phyloP scores from a whole-genome alignment of 2,797 vertebrate genomes.

The Sardinella longiceps region DNA sequence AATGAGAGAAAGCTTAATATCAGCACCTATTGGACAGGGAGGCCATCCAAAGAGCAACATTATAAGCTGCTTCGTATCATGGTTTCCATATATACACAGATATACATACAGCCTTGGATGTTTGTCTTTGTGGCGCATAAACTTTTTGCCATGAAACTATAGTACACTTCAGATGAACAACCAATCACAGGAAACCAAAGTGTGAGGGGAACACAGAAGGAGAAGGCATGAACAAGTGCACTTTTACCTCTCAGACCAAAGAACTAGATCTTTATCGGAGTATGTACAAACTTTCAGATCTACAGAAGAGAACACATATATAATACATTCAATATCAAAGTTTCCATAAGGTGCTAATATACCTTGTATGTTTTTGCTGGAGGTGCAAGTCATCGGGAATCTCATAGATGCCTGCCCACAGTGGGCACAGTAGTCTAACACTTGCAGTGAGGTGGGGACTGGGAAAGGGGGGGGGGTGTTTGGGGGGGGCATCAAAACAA shows the following conservation, averaged over 20 bases:
- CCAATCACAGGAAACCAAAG: slow-evolving; percentile 40
- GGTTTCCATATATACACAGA: slow-evolving; percentile 25
- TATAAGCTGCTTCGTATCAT: slow-evolving; percentile 8
- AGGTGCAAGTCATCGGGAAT: slow-evolving; percentile 42
- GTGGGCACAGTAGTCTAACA: slow-evolving; percentile 45
- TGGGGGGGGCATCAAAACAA: not conserved
- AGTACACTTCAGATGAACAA: slow-evolving; percentile 24
- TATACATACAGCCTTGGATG: slow-evolving; percentile 46
- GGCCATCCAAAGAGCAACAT: not conserved
- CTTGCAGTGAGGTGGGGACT: slow-evolving; percentile 2
- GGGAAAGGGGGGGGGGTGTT: not conserved
- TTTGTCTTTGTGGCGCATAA: slow-evolving; percentile 40
- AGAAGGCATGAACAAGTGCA: slow-evolving; percentile 79
- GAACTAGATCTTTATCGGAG: slow-evolving; percentile 60
- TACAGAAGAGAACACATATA: slow-evolving; percentile 73
- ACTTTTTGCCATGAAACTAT: slow-evolving; percentile 21
- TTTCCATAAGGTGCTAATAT: slow-evolving; percentile 79
- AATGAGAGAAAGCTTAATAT: slow-evolving; percentile 10
- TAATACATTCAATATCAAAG: slow-evolving; percentile 83
- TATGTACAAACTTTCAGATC: slow-evolving; percentile 74
- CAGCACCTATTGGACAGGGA: not conserved
- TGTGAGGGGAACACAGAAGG: slow-evolving; percentile 45
- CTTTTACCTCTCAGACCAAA: slow-evolving; percentile 78
- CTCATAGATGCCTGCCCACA: slow-evolving; percentile 53
- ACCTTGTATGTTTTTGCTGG: slow-evolving; percentile 52